Base-by-base conservation (phyloP, 2,113 vertebrate species). In the Cheirogaleus medius region DNA sequence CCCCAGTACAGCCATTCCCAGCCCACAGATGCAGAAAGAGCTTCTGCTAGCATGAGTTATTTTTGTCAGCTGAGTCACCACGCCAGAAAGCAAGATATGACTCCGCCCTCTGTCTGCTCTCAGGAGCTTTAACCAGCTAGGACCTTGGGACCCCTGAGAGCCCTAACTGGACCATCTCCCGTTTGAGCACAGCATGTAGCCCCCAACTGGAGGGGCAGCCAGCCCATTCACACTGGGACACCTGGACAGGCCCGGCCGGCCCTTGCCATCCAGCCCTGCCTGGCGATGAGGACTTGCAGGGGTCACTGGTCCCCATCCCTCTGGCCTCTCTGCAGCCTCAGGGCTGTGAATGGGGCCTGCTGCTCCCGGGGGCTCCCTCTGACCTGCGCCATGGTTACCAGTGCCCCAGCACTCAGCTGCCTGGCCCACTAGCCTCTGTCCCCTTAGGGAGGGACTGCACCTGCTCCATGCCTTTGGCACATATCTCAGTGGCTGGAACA, bases 11-110 rank as follows among this genome's bases (percentile, higher is more conserved):
- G 81, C 68, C 14, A 0, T 29, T 29, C 58, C 34, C 56, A 56
- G 66, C 82, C 68, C 83, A 42, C 5, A 11, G 42, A 52, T 39
- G 60, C 42, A 96, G 89, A 73, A 91, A 82, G 39, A 86, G 64
- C 63, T 39, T 37, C 69, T 29, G 74, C 93, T 68, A 52, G 68
- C 25, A 3, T 1, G 74, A 81, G 49, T 84, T 97, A 90, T 94
- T 97, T 96, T 60, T 76, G 81, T 95, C 56, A 47, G 54, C 68
- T 60, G 76, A 95, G 52, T 92, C 69, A 69, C 25, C 47, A n/a
- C 2, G 8, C 49, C 69, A 90, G 90, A 97, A 85, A 94, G 68
- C 85, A 81, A 95, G 74, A 49, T 18, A 64, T 6, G 78, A 52
- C 14, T 78, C 73, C 3, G 5, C 15, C 68, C 58, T 73, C 4